Evolutionary conservation across 2,113 vertebrate genomes (phyloP).

Genomic region (Rattus norvegicus): GRCr8 NC_086022.1:173094001-173094500

Average conservation of each 20-base stretch:
- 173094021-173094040: not conserved
- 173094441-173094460: too few relatives aligned
- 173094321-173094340: not conserved
- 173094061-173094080: too few relatives aligned
- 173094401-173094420: not conserved
- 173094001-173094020: not conserved
- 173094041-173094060: not conserved
- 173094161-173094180: not conserved
- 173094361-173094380: not conserved
- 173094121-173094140: not conserved
- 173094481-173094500: not conserved
- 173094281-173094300: not conserved
- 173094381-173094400: not conserved
- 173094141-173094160: too few relatives aligned
- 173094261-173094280: not conserved
- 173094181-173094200: not conserved
- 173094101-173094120: not conserved
- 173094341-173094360: not conserved
- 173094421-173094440: not conserved
- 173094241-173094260: not conserved
- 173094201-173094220: not conserved
- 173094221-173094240: not conserved
- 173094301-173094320: not conserved
- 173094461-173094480: not conserved
- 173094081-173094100: not conserved